phyloP scores from a whole-genome alignment of 2,888 invertebrate species.

The Yponomeuta plumbellus region DNA sequence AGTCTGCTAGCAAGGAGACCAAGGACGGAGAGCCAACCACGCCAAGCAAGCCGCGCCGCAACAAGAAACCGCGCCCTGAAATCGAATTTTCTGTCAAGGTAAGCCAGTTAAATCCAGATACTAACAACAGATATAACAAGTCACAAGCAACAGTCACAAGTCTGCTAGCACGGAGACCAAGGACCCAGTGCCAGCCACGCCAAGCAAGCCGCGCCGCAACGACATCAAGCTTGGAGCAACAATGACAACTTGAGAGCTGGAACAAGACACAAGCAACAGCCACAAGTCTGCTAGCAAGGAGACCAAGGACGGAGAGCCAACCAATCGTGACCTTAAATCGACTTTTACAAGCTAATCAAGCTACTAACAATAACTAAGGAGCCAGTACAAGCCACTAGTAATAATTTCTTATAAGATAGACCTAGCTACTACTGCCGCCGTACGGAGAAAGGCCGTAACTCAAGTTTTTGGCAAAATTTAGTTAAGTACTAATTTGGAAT shows the following conservation, averaged over 20 bases:
- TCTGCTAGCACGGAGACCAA: slow-evolving; percentile 30
- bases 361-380: too few species aligned
- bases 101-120: slow-evolving; percentile 12
- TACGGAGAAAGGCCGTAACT: too few species aligned
- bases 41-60: slow-evolving; percentile 36
- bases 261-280: too few species aligned
- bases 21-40: slow-evolving; percentile 28
- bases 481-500: too few species aligned
- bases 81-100: slow-evolving; percentile 78
- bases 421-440: too few species aligned
- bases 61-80: slow-evolving; percentile 54
- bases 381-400: background rate
- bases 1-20: slow-evolving; percentile 49
- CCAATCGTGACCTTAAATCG: slow-evolving; percentile 58
- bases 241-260: too few species aligned
- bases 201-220: background rate
- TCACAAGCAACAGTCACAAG: background rate
- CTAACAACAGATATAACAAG: too few species aligned
- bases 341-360: slow-evolving; percentile 77
- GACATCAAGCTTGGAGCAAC: too few species aligned
- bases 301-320: slow-evolving; percentile 30
- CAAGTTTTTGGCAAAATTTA: too few species aligned
- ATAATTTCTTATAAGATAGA: too few species aligned
- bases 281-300: slow-evolving; percentile 55
- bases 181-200: slow-evolving; percentile 32